These are phyloP conservation scores for Lagocephalus sceleratus DNA, from an alignment of 2,797 vertebrate genomes.

Conservation along the genomic window DNA sequence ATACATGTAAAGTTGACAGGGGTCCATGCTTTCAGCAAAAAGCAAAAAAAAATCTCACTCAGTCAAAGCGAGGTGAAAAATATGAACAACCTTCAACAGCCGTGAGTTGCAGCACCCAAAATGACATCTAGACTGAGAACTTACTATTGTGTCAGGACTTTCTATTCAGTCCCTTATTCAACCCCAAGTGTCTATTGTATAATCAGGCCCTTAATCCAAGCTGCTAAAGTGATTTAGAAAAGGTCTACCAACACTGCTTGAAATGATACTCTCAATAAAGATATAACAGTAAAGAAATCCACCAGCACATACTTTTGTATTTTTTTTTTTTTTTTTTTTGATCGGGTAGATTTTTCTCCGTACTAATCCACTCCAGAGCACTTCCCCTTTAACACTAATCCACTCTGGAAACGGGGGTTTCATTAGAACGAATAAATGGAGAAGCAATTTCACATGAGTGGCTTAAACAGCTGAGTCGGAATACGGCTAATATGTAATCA, in stretches of 20 bases:
- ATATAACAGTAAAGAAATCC: conserved; percentile 17
- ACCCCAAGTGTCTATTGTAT: conserved; percentile 5
- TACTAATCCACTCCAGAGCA: conserved; percentile 26
- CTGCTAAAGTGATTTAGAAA: conserved; percentile 24
- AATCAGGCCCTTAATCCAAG: conserved; percentile 22
- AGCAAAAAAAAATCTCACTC: too few relatives aligned
- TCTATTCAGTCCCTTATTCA: too few relatives aligned
- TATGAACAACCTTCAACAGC: too few relatives aligned
- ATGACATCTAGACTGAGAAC: too few relatives aligned
- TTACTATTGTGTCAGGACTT: too few relatives aligned
- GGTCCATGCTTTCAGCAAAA: too few relatives aligned
- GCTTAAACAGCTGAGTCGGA: conserved; percentile 55
- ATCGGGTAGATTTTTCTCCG: conserved; percentile 20
- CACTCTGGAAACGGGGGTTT: conserved; percentile 51
- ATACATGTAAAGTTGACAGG: too few relatives aligned
- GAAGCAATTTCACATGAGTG: conserved; percentile 54
- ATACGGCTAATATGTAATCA: conserved; percentile 45
- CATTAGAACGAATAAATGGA: conserved; percentile 51
- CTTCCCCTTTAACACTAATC: conserved; percentile 56
- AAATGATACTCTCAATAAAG: conserved; percentile 20
- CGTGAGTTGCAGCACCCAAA: too few relatives aligned
- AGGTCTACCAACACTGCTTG: conserved; percentile 19
- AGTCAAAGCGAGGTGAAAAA: too few relatives aligned
- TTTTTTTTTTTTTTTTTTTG: conserved; percentile 13
- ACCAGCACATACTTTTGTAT: conserved; percentile 14